phyloP scores from a whole-genome alignment of 1,140 invertebrate species.

The Camponotus pennsylvanicus region DNA sequence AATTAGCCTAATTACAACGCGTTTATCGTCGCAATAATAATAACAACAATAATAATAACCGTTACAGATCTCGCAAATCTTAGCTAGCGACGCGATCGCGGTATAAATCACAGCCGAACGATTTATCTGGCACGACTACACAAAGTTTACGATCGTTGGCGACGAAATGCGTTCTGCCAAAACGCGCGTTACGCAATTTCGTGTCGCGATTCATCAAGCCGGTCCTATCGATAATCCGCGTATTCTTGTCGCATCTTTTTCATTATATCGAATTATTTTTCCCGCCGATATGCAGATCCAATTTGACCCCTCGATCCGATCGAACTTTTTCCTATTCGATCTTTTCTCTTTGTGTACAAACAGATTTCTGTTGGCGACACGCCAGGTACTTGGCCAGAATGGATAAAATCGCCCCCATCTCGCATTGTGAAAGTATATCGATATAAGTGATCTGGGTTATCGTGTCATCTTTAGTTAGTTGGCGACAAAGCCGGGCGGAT shows the following conservation, averaged over 20 bases:
- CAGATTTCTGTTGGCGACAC: slow-evolving; percentile 62
- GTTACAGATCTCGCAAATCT: slow-evolving; percentile 2
- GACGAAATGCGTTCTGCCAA: slow-evolving; percentile 12
- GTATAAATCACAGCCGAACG: neutral
- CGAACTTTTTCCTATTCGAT: neutral
- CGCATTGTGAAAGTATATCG: slow-evolving; percentile 73
- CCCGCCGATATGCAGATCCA: neutral
- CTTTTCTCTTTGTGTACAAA: slow-evolving; percentile 52
- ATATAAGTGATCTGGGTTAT: slow-evolving; percentile 68
- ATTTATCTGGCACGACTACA: slow-evolving; percentile 37
- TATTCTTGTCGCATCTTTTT: no score
- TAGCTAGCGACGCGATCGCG: neutral
- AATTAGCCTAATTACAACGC: slow-evolving; percentile 14
- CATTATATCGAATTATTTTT: slow-evolving; percentile 6
- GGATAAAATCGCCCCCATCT: slow-evolving; percentile 47
- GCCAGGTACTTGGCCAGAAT: slow-evolving; percentile 49
- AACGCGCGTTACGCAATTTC: slow-evolving; percentile 45
- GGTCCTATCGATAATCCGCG: neutral
- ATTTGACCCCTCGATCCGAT: neutral
- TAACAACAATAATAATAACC: neutral
- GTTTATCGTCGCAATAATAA: neutral
- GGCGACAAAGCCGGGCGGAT: slow-evolving; percentile 24
- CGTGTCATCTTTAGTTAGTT: slow-evolving; percentile 61
- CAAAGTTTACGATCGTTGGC: slow-evolving; percentile 15
- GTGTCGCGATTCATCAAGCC: neutral